Evolutionary conservation across 1,140 invertebrate genomes (phyloP).

Genomic region (Trissolcus basalis): DNA sequence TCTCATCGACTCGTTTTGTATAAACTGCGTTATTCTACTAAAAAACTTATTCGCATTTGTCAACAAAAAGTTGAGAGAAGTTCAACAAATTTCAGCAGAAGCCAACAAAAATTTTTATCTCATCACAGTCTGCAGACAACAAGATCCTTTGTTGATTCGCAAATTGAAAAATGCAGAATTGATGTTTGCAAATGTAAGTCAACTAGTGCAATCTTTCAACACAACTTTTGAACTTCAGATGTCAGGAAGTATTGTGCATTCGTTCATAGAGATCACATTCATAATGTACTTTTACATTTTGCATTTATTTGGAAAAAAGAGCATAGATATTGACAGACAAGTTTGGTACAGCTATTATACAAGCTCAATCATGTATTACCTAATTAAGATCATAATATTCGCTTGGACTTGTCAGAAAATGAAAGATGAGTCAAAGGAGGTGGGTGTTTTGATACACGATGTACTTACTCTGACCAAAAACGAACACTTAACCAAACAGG

Average conservation of each 20-base stretch:
- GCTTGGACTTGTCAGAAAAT: constrained; percentile 34
- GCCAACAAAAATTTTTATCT: background rate
- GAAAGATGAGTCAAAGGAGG: constrained; percentile 18
- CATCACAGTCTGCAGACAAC: background rate
- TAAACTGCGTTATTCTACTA: constrained; percentile 25
- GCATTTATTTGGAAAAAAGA: constrained; percentile 16
- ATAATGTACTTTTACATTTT: constrained; percentile 26
- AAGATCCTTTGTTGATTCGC: constrained; percentile 10
- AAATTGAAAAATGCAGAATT: constrained; percentile 30
- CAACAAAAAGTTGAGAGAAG: constrained; percentile 18
- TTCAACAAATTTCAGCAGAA: background rate
- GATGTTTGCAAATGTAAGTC: constrained; percentile 13
- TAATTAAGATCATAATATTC: constrained; percentile 11
- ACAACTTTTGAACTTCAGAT: constrained; percentile 25
- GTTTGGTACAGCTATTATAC: constrained; percentile 37
- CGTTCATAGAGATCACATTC: constrained; percentile 28
- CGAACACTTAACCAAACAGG: constrained; percentile 23
- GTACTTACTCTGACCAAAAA: constrained; percentile 4
- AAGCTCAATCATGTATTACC: constrained; percentile 29
- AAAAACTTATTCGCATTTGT: constrained; percentile 29
- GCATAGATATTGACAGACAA: constrained; percentile 22
- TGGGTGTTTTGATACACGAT: constrained; percentile 21
- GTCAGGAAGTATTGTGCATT: constrained; percentile 5
- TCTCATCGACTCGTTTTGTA: constrained; percentile 28
- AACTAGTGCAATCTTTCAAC: constrained; percentile 25